Percentiles rank a stretch among this genome's conserved stretches.
Conservation (phyloP, 1,140 invertebrate genomes). For the Drosophila bocqueti region DNA sequence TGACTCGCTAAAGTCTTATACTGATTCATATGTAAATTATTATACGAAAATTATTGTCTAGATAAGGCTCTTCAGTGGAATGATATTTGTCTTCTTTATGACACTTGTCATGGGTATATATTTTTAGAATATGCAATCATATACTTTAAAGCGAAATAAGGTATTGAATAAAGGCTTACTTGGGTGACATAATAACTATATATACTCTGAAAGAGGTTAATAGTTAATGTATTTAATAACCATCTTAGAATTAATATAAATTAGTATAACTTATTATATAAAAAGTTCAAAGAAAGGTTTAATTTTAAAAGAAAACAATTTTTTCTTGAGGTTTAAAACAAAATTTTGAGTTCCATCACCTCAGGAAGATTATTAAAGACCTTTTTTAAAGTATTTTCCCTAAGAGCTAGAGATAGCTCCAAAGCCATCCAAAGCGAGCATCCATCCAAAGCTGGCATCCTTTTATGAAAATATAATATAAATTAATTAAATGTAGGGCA, state of each 20-base stretch:
- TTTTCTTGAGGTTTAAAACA: too few species aligned
- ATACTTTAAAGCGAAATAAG: not conserved
- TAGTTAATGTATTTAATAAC: not conserved
- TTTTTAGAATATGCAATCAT: constrained; percentile 12
- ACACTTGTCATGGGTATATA: not conserved
- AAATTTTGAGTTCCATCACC: not conserved
- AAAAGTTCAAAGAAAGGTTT: too few species aligned
- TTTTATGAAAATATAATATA: too few species aligned
- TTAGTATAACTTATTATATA: too few species aligned
- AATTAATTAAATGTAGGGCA: not conserved
- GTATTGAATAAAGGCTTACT: not conserved
- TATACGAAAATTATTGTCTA: constrained; percentile 9
- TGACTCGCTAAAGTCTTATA: constrained; percentile 19
- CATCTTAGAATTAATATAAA: not conserved
- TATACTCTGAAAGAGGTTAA: not conserved
- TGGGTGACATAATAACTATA: too few species aligned
- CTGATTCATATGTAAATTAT: constrained; percentile 50
- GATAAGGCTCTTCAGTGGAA: constrained; percentile 29
- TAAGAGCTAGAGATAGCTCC: rapidly evolving
- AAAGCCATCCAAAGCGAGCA: rapidly evolving
- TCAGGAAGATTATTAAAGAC: not conserved
- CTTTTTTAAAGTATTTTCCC: too few species aligned
- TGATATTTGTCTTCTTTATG: constrained; percentile 1
- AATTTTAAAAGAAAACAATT: too few species aligned
- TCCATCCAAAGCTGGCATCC: not conserved